Base-by-base conservation (phyloP, 2,888 invertebrate genomes). In the Dione juno region DNA sequence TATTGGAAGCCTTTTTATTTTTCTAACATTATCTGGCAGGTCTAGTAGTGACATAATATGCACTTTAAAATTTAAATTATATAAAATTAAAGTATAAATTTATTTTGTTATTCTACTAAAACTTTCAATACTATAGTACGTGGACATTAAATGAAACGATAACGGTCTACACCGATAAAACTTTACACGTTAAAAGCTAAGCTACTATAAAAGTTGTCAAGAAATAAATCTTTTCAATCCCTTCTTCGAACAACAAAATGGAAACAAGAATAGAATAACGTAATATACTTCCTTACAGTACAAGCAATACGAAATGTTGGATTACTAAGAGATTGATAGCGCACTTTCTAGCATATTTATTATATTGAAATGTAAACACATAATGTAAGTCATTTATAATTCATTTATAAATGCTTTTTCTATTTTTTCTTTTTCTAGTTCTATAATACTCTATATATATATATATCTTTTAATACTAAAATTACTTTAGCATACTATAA, bases 141-240 rank as follows among this genome's bases (percentile, higher is more conserved):
- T 14, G 6, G 40, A 61, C 59, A 63, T 70, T 54, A 58, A 63
- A 71, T 71, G 66, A 48, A 61, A 67, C 35, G 59, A 50, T 64
- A 72, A 75, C 70, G 53, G 67, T 67, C 21, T 43, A 70, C 63
- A 61, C 65, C 48, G 66, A 76, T 74, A 73, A 77, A 75, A 72
- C 71, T 71, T 61, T 68, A 57, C 75, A 66, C 61, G 67, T 72
- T 71, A 64, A 67, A 59, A 54, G 68, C 69, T 67, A 21, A 50
- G 57, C 53, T 67, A 69, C 74, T 71, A 69, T 72, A 69, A 74
- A 72, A 74, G 72, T 66, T 70, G 74, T 74, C 74, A 67, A 70
- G 61, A 53, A 61, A 74, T 74, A 74, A 75, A 76, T 74, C 69
- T 72, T 61, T 69, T 66, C 59, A 69, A 70, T 68, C 69, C 67